phyloP scores from a whole-genome alignment of 2,113 vertebrate genomes.

The Mastomys natalensis region DNA sequence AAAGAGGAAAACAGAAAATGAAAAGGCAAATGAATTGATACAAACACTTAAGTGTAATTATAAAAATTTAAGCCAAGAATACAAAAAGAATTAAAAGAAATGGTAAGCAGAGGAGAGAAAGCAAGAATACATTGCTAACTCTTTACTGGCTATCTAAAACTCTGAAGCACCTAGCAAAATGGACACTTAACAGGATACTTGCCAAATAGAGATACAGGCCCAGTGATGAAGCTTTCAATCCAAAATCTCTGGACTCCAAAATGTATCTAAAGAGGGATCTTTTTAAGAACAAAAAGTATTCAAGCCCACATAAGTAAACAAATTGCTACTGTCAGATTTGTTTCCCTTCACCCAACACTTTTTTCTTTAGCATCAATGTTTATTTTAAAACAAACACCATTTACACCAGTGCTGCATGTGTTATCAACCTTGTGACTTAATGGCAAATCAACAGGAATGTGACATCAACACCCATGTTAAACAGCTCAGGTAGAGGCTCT shows the following conservation, averaged over 20 bases:
- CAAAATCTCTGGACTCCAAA: background rate
- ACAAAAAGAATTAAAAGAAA: background rate
- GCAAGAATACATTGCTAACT: background rate
- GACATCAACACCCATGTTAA: constrained; percentile 66
- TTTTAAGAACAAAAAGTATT: background rate
- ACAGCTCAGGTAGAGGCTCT: background rate
- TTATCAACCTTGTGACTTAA: constrained; percentile 73
- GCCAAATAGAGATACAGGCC: background rate
- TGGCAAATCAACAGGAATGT: constrained; percentile 71
- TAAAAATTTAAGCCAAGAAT: constrained; percentile 5
- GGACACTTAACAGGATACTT: background rate
- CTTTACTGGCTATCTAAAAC: background rate
- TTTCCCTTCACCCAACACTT: constrained; percentile 65
- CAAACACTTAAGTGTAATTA: background rate
- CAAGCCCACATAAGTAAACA: background rate
- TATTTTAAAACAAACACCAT: constrained; percentile 79
- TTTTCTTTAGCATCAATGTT: constrained; percentile 73
- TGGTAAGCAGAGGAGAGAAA: background rate
- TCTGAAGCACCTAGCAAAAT: background rate
- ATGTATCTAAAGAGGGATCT: background rate
- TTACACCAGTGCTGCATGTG: constrained; percentile 69
- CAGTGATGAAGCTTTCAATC: background rate
- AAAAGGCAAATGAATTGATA: background rate
- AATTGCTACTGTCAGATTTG: constrained; percentile 53
- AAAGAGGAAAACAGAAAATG: background rate